Evolutionary conservation across 1,140 invertebrate genomes (phyloP), one percentile per base, ranked within the genome.

Genomic region (Prorops nasuta): DNA sequence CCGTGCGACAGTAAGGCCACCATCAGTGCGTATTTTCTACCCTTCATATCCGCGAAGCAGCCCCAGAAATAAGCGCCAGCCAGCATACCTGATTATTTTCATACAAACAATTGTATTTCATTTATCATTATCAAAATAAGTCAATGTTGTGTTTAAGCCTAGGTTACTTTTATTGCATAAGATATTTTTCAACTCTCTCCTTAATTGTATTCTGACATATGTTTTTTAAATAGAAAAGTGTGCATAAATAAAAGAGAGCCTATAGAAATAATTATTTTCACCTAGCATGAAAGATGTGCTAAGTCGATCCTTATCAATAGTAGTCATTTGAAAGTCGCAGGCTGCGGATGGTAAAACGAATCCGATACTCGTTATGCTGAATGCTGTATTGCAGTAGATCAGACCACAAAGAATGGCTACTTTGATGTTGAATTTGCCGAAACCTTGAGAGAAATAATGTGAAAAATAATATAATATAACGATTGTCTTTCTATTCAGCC

Each of bases 331-430:
- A 3, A 84, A 69, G 49, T 83, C 81, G 56, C 80, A 80, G 35
- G 77, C 67, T 15, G 81, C 81, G 3, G 79, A 71, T 16, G 82
- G 81, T 21, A 84, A 58, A 28, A 83, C 60, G 53, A 82, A 81
- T 9, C 81, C 67, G 19, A 74, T 57, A n/a, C 21, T 55, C 14
- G 31, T 42, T 8, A 52, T 44, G 10, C 46, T 21, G 8, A 61
- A 24, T 16, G 80, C 79, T 64, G 81, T 79, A 56, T 78, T 81
- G 17, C 78, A 76, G 50, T 79, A 75, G 0, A 79, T 76, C 59
- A 78, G 74, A 6, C 80, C 79, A 60, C 77, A 77, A 9, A 79
- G 35, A 3, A 74, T 16, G 17, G 81, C 54, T 10, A 80, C 56
- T 21, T 68, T 59, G 36, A 68, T 63, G 48, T 83, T 80, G 55